Evolutionary conservation across 1,140 invertebrate species (phyloP).

Genomic region (Diorhabda elongata): DNA sequence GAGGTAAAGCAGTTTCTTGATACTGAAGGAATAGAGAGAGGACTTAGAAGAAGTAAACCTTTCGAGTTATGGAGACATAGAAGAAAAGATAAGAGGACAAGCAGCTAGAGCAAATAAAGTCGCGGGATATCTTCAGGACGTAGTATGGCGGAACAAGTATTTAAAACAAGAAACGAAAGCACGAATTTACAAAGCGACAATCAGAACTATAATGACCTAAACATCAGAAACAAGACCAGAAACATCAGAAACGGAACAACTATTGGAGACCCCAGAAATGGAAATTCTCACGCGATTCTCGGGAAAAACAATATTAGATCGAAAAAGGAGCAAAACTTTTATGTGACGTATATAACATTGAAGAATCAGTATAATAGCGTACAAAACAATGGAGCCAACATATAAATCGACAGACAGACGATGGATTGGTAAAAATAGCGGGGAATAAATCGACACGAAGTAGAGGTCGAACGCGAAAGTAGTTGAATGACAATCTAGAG

Average conservation of each 20-base stretch:
- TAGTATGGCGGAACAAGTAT: not conserved
- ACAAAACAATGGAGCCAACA: not conserved
- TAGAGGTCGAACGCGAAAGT: no score
- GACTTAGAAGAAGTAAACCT: no score
- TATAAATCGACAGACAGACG: not conserved
- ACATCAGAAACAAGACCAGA: not conserved
- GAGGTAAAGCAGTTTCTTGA: no score
- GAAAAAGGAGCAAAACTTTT: not conserved
- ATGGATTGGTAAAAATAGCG: not conserved
- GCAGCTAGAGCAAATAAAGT: no score
- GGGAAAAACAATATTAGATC: not conserved
- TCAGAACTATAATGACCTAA: not conserved
- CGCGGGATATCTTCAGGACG: no score
- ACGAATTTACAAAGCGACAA: conserved; percentile 21
- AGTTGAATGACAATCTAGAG: no score
- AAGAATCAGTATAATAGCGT: not conserved
- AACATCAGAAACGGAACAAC: not conserved
- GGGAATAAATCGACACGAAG: not conserved
- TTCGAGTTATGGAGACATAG: no score
- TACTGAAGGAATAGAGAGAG: no score
- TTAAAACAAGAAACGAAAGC: not conserved
- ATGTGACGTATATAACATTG: not conserved
- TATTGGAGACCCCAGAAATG: not conserved
- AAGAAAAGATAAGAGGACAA: no score
- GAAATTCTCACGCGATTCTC: not conserved